These are phyloP conservation scores for Telenomus remus DNA, from an alignment of 1,140 invertebrate species.

Conservation along the genomic window DNA sequence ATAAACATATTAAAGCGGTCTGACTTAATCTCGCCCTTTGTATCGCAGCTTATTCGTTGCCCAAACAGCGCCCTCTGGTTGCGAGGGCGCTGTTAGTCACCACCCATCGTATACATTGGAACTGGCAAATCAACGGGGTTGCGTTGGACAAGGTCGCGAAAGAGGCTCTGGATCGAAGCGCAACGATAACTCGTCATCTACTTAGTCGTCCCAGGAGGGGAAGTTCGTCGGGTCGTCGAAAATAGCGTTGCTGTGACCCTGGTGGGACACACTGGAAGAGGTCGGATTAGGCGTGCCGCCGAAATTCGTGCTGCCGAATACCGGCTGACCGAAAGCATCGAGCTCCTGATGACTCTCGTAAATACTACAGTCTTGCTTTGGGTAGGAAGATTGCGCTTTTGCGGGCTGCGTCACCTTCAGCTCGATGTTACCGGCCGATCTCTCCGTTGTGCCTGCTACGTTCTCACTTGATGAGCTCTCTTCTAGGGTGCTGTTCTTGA, in stretches of 20 bases:
- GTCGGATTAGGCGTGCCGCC: slow-evolving; percentile 63
- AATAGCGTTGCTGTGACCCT: slow-evolving; percentile 56
- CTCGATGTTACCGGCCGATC: slow-evolving; percentile 73
- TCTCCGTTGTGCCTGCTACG: slow-evolving; percentile 50
- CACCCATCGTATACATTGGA: too few relatives aligned
- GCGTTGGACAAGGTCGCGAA: too few relatives aligned
- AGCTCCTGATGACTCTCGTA: slow-evolving; percentile 63
- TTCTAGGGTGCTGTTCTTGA: slow-evolving; percentile 88
- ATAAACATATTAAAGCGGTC: slow-evolving; percentile 41
- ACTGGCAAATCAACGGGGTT: too few relatives aligned
- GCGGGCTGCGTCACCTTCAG: slow-evolving; percentile 75
- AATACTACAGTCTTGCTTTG: slow-evolving; percentile 53
- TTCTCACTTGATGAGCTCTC: slow-evolving; percentile 72
- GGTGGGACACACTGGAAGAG: slow-evolving; percentile 33
- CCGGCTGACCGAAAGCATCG: slow-evolving; percentile 71
- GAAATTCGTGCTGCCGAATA: slow-evolving; percentile 72
- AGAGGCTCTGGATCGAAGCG: too few relatives aligned
- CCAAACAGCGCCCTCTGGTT: background rate
- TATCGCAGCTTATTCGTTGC: slow-evolving; percentile 35
- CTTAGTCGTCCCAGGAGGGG: slow-evolving; percentile 77
- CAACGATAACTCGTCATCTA: background rate
- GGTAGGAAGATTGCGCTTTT: slow-evolving; percentile 63
- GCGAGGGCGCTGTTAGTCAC: too few relatives aligned
- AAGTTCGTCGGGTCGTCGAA: slow-evolving; percentile 73
- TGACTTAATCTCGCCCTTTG: slow-evolving; percentile 27